These are phyloP conservation scores for Vanessa tameamea DNA, from an alignment of 1,140 invertebrate species.

Conservation along the genomic window DNA sequence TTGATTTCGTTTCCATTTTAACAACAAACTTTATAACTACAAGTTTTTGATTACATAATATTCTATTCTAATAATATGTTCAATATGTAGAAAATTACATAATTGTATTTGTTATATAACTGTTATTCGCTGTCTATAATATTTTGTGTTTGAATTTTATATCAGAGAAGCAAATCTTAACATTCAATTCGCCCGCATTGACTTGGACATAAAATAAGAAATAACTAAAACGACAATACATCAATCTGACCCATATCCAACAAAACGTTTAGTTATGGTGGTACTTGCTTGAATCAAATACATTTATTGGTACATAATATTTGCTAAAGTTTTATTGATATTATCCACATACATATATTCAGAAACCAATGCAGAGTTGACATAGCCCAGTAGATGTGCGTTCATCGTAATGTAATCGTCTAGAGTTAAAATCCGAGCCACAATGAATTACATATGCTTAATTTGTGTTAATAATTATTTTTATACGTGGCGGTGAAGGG, in stretches of 20 bases:
- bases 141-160: not conserved
- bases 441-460: too few relatives aligned
- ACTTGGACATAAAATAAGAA: constrained; percentile 25
- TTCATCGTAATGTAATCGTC: too few relatives aligned
- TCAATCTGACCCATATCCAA: constrained; percentile 40
- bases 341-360: not conserved
- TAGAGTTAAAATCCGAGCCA: too few relatives aligned
- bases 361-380: not conserved
- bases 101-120: too few relatives aligned
- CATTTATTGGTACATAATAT: not conserved
- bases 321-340: not conserved
- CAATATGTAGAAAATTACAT: too few relatives aligned
- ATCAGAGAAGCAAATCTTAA: not conserved
- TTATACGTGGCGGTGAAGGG: too few relatives aligned
- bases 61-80: too few relatives aligned
- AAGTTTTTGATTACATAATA: too few relatives aligned
- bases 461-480: too few relatives aligned
- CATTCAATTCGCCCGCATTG: constrained; percentile 9
- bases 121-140: not conserved
- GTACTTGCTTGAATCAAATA: not conserved
- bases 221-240: constrained; percentile 26
- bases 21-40: too few relatives aligned
- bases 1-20: too few relatives aligned
- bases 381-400: too few relatives aligned
- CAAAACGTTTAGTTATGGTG: not conserved